phyloP scores from a whole-genome alignment of 2,797 vertebrate species.

The Sebastes minor region DNA sequence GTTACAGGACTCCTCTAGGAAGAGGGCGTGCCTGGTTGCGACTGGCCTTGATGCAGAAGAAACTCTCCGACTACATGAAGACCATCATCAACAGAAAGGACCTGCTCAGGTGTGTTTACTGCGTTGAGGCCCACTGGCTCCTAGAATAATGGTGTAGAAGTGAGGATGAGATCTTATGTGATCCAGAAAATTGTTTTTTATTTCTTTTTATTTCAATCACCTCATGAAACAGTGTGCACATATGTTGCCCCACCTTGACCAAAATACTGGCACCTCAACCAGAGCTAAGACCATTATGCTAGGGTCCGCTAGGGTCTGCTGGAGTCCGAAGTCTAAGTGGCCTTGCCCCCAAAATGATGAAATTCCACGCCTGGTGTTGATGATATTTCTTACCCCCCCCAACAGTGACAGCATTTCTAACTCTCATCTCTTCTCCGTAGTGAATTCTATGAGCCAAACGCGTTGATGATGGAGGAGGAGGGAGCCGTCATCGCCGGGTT shows the following conservation, averaged over 20 bases:
- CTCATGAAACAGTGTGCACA: not conserved
- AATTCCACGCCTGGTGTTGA: not conserved
- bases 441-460: constrained; percentile 96
- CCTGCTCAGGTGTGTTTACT: constrained; percentile 88
- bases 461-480: constrained; percentile 99
- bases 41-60: constrained; percentile 99
- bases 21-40: constrained; percentile 97
- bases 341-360: too few relatives aligned
- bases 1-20: constrained; percentile 91
- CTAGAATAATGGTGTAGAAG: not conserved
- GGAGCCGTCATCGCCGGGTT: constrained; percentile 97
- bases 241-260: rapidly evolving
- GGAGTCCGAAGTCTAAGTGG: too few relatives aligned
- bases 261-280: not conserved
- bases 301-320: too few relatives aligned
- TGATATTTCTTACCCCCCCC: too few relatives aligned
- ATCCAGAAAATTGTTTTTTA: not conserved
- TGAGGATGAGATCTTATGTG: not conserved
- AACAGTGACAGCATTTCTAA: not conserved
- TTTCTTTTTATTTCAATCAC: not conserved
- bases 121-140: not conserved
- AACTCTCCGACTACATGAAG: constrained; percentile 99
- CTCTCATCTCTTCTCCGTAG: constrained; percentile 63
- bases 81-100: constrained; percentile 99
- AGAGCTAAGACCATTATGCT: not conserved